These are phyloP conservation scores for Habroteleia sp. DNA, from an alignment of 2,888 invertebrate genomes.

Conservation along the genomic window DNA sequence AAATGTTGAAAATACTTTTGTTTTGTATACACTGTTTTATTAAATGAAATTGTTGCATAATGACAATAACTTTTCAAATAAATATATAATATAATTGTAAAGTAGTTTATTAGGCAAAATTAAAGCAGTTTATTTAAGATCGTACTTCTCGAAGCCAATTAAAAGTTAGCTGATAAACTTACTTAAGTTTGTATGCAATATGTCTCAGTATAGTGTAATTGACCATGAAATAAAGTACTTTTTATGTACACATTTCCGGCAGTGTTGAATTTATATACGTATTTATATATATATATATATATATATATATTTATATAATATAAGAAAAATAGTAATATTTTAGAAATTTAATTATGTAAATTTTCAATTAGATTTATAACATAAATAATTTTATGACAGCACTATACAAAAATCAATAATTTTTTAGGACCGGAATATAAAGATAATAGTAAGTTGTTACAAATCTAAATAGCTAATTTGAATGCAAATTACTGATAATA, in stretches of 20 bases:
- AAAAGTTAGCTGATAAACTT: conserved; percentile 61
- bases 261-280: conserved; percentile 29
- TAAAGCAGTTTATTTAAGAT: conserved; percentile 56
- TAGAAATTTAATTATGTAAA: too few species aligned
- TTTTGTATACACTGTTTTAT: too few species aligned
- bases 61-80: background rate
- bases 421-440: conserved; percentile 31
- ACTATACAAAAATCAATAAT: conserved; percentile 21
- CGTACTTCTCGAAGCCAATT: conserved; percentile 58
- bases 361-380: too few species aligned
- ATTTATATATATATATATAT: too few species aligned
- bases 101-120: conserved; percentile 52
- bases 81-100: conserved; percentile 40
- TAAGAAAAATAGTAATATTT: too few species aligned
- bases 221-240: conserved; percentile 55
- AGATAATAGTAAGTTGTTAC: conserved; percentile 51
- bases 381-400: too few species aligned
- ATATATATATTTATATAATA: too few species aligned
- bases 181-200: conserved; percentile 57
- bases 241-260: conserved; percentile 33
- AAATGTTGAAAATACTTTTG: too few species aligned
- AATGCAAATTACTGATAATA: conserved; percentile 56
- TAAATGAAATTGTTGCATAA: too few species aligned
- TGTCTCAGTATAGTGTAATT: conserved; percentile 58
- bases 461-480: conserved; percentile 55